A percentile compares a stretch with the other conserved stretches of the same genome.
These are phyloP conservation scores for Megaceryle torquata DNA, from an alignment of 2,113 vertebrate species.

Conservation along the genomic window DNA sequence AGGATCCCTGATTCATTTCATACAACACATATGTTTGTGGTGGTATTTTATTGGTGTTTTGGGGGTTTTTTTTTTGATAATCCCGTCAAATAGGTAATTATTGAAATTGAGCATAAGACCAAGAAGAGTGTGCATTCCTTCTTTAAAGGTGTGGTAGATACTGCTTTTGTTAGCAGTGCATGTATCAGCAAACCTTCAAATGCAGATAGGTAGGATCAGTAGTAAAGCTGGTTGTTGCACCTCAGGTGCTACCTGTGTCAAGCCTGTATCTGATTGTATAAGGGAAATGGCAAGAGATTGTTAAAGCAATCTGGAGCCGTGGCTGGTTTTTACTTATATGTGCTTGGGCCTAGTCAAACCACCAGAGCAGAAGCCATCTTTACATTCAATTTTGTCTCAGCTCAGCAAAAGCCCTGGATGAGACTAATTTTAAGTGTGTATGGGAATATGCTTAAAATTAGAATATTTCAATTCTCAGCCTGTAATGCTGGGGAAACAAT, in stretches of 20 bases:
- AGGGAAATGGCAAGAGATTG: not conserved
- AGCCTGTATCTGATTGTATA: not conserved
- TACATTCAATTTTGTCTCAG: not conserved
- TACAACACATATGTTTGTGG: not conserved
- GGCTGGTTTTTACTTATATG: not conserved
- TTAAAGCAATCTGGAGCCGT: not conserved
- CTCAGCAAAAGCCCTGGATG: not conserved
- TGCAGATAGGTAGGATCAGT: not conserved
- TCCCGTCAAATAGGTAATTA: not conserved
- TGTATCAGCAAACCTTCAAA: not conserved
- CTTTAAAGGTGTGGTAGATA: not conserved
- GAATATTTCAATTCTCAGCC: not conserved
- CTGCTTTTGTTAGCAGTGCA: not conserved
- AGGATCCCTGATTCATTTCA: not conserved
- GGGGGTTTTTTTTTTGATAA: not conserved
- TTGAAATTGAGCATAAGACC: not conserved
- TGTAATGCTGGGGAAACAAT: not conserved
- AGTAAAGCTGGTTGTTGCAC: not conserved
- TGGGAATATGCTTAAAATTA: not conserved
- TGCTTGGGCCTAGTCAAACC: not conserved
- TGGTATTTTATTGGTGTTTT: not conserved
- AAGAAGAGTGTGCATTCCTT: not conserved
- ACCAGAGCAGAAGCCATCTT: not conserved
- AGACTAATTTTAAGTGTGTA: not conserved
- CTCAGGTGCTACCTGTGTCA: not conserved